Evolutionary conservation across 2,797 vertebrate species (phyloP), one percentile per base, ranked within the genome.

Genomic region (Erethizon dorsatum): DNA sequence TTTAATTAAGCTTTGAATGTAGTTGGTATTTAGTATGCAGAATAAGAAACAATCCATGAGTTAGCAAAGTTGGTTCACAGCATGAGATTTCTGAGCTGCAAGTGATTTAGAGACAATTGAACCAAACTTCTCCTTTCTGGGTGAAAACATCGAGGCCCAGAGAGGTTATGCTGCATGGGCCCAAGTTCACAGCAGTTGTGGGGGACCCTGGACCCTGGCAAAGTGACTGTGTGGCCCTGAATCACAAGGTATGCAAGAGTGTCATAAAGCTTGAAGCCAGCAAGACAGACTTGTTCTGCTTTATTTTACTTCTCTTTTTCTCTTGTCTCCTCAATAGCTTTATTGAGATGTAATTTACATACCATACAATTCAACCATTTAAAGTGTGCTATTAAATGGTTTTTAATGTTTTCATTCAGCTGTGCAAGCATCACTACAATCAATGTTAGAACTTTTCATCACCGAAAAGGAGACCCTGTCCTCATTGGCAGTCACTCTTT

Each of bases 1-100:
- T 89, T 97, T 18, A 97, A 89, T 52, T 77, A 83, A 95, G 6
- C 14, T 95, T 95, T 90, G 91, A 71, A 82, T 65, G 75, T 89
- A 83, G 54, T 89, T 63, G 57, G 57, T 86, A n/a, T 33, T 89
- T 83, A 90, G 78, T 90, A 73, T 50, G 14, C 85, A 83, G 85
- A 94, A 78, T 79, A 41, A 94, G 77, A 91, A 96, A 85, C 2
- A 63, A 33, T 71, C 28, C 50, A 65, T 87, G 61, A 83, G 80
- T 94, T 83, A 79, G 77, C 65, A 83, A 92, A 90, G 75, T 83
- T 33, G 33, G 84, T 83, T 71, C 9, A 63, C 28, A 86, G 91
- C 20, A 37, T 59, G 47, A 47, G 86, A 77, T 86, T 89, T 94
- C 85, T 80, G 91, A 96, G 52, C 67, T 73, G 63, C 45, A 82